phyloP scores from a whole-genome alignment of 2,797 vertebrate genomes.

The Sphenopsis melanotis region DNA sequence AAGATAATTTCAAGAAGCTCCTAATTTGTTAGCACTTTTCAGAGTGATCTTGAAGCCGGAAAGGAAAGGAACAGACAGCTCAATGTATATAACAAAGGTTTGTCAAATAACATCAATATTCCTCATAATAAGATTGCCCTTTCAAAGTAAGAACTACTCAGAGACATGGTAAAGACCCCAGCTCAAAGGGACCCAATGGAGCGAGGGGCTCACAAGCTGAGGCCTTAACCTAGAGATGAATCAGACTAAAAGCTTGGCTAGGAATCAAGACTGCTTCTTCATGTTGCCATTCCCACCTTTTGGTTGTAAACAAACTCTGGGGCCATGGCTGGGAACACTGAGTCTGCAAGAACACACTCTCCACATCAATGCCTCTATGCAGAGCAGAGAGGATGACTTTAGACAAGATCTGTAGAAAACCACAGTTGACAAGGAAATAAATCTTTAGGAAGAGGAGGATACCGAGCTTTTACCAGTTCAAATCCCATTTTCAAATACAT shows the following conservation, averaged over 20 bases:
- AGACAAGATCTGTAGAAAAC: neutral
- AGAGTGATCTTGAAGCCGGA: neutral
- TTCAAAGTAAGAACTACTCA: neutral
- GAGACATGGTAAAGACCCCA: neutral
- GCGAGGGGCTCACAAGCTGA: neutral
- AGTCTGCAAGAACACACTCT: neutral
- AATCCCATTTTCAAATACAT: neutral
- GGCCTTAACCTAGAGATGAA: neutral
- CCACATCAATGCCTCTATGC: neutral
- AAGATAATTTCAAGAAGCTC: constrained; percentile 31
- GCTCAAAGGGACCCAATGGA: neutral
- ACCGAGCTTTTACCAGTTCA: neutral
- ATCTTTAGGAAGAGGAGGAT: neutral
- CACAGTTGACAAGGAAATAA: neutral
- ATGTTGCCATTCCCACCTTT: neutral
- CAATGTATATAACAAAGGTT: neutral
- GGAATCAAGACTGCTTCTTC: neutral
- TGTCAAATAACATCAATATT: constrained; percentile 16
- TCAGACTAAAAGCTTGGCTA: neutral
- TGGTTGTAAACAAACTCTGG: neutral
- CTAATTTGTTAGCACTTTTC: constrained; percentile 36
- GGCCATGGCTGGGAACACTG: neutral
- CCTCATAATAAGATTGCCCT: neutral
- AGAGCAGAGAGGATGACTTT: neutral
- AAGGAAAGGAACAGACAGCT: neutral